Conservation (phyloP, 2,888 invertebrate species). For the Axea sp. region DNA sequence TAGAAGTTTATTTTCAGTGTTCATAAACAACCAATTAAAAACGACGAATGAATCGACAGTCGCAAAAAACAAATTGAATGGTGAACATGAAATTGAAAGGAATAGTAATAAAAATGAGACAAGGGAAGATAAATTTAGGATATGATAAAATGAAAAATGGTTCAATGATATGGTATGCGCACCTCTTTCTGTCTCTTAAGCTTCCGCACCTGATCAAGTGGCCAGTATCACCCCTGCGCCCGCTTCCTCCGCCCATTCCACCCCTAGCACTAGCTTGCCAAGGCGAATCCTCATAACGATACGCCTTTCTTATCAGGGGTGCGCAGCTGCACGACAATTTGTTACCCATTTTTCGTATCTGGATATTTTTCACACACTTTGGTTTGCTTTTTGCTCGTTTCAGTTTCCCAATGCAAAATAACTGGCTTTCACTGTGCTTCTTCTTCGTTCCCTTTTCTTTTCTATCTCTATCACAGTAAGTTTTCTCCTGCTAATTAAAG, state of each 20-base stretch:
- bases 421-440: conserved; percentile 38
- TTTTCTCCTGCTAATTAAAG: conserved; percentile 54
- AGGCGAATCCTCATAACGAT: conserved; percentile 97
- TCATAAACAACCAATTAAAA: conserved; percentile 1
- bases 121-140: conserved; percentile 52
- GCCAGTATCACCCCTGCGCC: conserved; percentile 78
- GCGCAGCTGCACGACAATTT: conserved; percentile 98
- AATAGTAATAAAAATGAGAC: conserved; percentile 21
- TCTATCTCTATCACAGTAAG: conserved; percentile 52
- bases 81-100: conserved; percentile 19
- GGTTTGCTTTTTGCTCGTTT: conserved; percentile 19
- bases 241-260: conserved; percentile 71
- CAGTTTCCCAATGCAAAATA: conserved; percentile 50
- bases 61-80: conserved; percentile 18
- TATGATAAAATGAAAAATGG: conserved; percentile 67
- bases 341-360: conserved; percentile 89
- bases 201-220: conserved; percentile 87
- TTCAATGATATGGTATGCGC: conserved; percentile 76
- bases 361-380: conserved; percentile 44
- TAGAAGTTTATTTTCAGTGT: conserved; percentile 34
- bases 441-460: conserved; percentile 41
- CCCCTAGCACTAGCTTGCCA: conserved; percentile 86
- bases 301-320: conserved; percentile 96
- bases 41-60: conserved; percentile 17
- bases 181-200: conserved; percentile 80